These are phyloP conservation scores for Gobius niger DNA, from an alignment of 2,113 vertebrate species.

Conservation along the genomic window DNA sequence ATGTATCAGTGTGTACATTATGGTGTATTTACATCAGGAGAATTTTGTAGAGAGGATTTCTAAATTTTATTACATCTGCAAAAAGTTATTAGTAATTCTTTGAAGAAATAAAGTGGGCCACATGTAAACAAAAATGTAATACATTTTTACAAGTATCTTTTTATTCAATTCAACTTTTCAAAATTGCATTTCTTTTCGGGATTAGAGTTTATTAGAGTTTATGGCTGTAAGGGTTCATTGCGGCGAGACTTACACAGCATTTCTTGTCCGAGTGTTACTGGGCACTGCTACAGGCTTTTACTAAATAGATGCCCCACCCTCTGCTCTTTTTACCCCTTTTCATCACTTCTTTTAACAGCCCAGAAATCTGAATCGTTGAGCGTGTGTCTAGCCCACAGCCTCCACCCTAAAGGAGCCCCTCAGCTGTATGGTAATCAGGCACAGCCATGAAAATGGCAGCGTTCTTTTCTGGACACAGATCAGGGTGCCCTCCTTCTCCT, in stretches of 20 bases:
- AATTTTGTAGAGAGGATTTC: too few species aligned
- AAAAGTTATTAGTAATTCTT: too few species aligned
- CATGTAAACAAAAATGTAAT: too few species aligned
- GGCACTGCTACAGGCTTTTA: constrained; percentile 69
- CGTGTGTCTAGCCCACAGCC: constrained; percentile 66
- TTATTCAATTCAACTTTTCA: too few species aligned
- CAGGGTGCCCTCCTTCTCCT: constrained; percentile 63
- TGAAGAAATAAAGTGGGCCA: too few species aligned
- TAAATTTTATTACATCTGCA: too few species aligned
- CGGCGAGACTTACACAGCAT: constrained; percentile 58
- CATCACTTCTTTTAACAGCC: constrained; percentile 73
- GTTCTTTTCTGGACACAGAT: constrained; percentile 77
- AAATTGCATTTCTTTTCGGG: too few species aligned
- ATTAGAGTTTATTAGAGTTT: not conserved
- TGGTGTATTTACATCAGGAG: too few species aligned
- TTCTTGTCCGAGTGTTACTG: constrained; percentile 68
- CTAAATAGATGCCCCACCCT: constrained; percentile 60
- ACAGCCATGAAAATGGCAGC: constrained; percentile 81
- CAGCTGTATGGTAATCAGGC: constrained; percentile 92
- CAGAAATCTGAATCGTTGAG: constrained; percentile 78
- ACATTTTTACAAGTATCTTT: too few species aligned
- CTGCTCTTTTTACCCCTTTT: constrained; percentile 45
- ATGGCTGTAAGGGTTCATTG: constrained; percentile 56
- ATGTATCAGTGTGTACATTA: too few species aligned
- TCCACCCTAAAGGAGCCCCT: constrained; percentile 68